These are phyloP conservation scores for Drosophila guanche DNA, from an alignment of 1,140 invertebrate species.

Conservation along the genomic window DNA sequence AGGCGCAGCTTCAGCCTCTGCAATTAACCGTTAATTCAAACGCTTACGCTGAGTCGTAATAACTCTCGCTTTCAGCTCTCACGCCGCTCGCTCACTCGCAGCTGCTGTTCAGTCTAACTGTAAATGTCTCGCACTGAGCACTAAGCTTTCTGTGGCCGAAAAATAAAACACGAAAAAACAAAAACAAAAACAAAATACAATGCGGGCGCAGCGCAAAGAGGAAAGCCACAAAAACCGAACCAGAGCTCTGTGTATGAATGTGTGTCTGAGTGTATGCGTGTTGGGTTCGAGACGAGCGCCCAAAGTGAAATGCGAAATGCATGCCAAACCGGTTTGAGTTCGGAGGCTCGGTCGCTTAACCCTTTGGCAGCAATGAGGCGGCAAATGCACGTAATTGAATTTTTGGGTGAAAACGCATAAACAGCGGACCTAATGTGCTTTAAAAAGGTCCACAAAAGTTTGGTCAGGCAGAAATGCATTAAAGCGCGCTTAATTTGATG, in stretches of 20 bases:
- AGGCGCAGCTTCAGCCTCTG: slow-evolving; percentile 13
- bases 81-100: slow-evolving; percentile 3
- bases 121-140: slow-evolving; percentile 46
- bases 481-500: slow-evolving; percentile 29
- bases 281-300: slow-evolving; percentile 4
- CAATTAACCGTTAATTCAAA: slow-evolving; percentile 51
- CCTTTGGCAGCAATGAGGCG: slow-evolving; percentile 59
- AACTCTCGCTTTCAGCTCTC: slow-evolving; percentile 73
- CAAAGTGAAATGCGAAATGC: slow-evolving; percentile 78
- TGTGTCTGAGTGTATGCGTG: slow-evolving; percentile 6
- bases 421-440: slow-evolving; percentile 47
- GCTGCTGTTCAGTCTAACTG: slow-evolving; percentile 26
- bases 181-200: slow-evolving; percentile 2
- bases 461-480: slow-evolving; percentile 33
- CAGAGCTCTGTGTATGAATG: not conserved
- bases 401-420: slow-evolving; percentile 45
- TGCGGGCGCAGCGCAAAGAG: slow-evolving; percentile 17
- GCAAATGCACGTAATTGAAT: slow-evolving; percentile 64
- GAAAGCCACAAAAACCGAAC: slow-evolving; percentile 13
- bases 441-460: slow-evolving; percentile 28
- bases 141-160: slow-evolving; percentile 61
- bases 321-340: slow-evolving; percentile 47
- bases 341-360: slow-evolving; percentile 30
- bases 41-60: slow-evolving; percentile 57
- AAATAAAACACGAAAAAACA: not conserved